Conservation (phyloP, 2,113 vertebrate species). For the Pachypanchax playfairii region DNA sequence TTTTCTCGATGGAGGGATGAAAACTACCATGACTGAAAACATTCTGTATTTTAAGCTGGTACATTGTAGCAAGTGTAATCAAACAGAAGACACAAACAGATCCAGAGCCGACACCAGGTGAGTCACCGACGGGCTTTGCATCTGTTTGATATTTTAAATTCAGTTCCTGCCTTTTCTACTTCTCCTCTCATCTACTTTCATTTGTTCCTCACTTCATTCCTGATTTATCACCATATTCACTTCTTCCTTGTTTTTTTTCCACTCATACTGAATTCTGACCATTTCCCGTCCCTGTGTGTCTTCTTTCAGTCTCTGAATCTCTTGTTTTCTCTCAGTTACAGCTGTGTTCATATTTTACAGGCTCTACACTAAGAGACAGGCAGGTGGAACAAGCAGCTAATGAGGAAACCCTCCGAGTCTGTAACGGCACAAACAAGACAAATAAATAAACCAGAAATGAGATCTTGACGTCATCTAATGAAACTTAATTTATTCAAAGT, state of each 20-base stretch:
- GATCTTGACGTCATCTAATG: constrained; percentile 5
- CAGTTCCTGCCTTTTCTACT: constrained; percentile 14
- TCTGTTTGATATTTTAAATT: constrained; percentile 53
- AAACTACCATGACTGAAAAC: too few species aligned
- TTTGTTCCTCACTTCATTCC: constrained; percentile 1
- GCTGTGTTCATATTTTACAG: constrained; percentile 35
- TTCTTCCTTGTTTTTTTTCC: constrained; percentile 19
- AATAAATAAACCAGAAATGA: constrained; percentile 7
- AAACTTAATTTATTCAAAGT: not conserved
- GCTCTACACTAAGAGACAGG: constrained; percentile 8
- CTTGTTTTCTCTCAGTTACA: constrained; percentile 3
- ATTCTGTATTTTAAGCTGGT: too few species aligned
- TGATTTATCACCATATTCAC: constrained; percentile 1
- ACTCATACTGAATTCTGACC: not conserved
- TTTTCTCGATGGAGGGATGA: too few species aligned
- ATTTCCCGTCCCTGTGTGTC: not conserved
- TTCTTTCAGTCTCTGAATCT: not conserved
- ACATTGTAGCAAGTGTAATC: constrained; percentile 19
- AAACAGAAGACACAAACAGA: constrained; percentile 26
- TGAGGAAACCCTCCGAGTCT: constrained; percentile 20
- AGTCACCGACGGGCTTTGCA: constrained; percentile 50
- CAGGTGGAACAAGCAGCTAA: constrained; percentile 19
- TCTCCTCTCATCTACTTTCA: constrained; percentile 17
- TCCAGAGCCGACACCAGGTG: constrained; percentile 52
- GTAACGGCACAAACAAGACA: constrained; percentile 21